These are phyloP conservation scores for Abrostola tripartita DNA, from an alignment of 2,888 invertebrate species.

Conservation along the genomic window DNA sequence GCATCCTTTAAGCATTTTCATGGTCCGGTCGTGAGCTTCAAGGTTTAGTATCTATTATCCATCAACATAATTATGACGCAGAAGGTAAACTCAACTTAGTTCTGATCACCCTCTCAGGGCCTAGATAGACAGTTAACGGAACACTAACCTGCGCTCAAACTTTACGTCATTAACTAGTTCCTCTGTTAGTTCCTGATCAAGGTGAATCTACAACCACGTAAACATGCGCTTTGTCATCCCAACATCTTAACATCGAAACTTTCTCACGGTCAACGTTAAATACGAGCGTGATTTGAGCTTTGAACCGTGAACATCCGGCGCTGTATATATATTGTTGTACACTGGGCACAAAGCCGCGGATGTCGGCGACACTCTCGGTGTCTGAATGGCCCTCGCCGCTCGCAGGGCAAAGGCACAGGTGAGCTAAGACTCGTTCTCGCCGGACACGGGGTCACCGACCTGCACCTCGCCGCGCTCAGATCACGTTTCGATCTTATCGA, in stretches of 20 bases:
- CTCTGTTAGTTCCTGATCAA: no score
- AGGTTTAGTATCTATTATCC: no score
- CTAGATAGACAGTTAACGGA: no score
- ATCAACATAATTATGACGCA: no score
- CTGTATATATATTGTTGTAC: not conserved
- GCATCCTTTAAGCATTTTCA: no score
- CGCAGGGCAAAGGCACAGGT: conserved; percentile 12
- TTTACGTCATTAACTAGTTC: no score
- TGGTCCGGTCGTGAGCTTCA: no score
- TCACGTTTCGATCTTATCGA: not conserved
- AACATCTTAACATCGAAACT: not conserved
- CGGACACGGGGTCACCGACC: conserved; percentile 38
- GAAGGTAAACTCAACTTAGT: no score
- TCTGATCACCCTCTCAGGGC: no score
- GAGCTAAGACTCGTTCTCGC: conserved; percentile 15
- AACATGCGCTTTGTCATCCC: not conserved
- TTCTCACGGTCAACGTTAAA: not conserved
- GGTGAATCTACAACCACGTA: not conserved
- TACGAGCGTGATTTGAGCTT: not conserved
- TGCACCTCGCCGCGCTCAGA: conserved; percentile 1
- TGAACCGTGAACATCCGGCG: not conserved
- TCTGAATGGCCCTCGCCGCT: conserved; percentile 17
- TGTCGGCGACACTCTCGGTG: conserved; percentile 13
- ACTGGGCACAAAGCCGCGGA: conserved; percentile 26
- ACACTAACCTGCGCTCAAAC: no score